Percentiles rank a stretch among this genome's conserved stretches.
These are phyloP conservation scores for Neoarius graeffei DNA, from an alignment of 2,113 vertebrate genomes.

Conservation along the genomic window DNA sequence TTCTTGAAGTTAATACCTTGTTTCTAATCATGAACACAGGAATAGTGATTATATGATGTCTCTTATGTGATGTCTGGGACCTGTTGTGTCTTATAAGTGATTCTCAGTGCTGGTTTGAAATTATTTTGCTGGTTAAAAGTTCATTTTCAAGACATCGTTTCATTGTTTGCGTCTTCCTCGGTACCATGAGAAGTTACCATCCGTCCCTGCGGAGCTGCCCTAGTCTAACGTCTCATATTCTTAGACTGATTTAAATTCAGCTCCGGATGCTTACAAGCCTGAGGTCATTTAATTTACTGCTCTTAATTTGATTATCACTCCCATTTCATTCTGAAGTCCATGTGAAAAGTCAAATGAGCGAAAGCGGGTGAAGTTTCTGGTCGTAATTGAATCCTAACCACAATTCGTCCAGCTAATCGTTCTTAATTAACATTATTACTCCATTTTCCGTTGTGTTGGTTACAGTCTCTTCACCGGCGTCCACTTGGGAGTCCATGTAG, in stretches of 20 bases:
- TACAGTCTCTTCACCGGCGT: neutral
- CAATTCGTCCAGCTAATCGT: neutral
- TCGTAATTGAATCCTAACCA: neutral
- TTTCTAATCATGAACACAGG: neutral
- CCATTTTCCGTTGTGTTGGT: neutral
- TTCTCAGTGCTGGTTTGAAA: neutral
- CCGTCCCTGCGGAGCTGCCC: neutral
- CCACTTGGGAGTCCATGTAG: neutral
- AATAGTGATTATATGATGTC: neutral
- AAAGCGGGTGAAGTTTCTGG: neutral
- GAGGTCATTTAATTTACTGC: neutral
- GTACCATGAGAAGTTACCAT: neutral
- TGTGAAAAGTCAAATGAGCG: neutral
- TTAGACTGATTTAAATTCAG: neutral
- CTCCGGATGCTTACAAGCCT: neutral
- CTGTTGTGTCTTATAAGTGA: too few species aligned
- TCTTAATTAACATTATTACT: neutral
- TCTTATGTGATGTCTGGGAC: neutral
- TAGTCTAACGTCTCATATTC: neutral
- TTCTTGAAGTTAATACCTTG: neutral
- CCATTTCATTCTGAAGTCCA: neutral
- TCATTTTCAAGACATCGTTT: neutral
- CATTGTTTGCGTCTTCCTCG: neutral
- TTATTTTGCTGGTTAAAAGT: neutral
- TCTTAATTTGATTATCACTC: conserved; percentile 10